Evolutionary conservation across 1,140 invertebrate genomes (phyloP), one percentile per base, ranked within the genome.

Genomic region (Cecropterus lyciades): DNA sequence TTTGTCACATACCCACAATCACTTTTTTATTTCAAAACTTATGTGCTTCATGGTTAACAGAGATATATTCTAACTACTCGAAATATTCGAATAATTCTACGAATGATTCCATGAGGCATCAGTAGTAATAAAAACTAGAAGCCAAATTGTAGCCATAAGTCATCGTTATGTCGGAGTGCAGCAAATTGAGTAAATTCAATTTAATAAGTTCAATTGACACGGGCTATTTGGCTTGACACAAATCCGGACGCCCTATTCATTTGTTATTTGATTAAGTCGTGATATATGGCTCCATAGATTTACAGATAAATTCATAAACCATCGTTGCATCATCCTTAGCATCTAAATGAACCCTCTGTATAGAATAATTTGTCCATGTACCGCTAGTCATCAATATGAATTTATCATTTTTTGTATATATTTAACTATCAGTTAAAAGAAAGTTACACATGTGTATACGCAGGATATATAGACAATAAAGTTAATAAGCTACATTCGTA

Each of bases 201-300:
- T 83, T 79, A 87, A 87, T 87, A 87, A 84, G 84, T 85, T 83
- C 83, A 90, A 87, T 82, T 89, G 88, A 87, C 85, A 85, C 78
- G 79, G 77, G 49, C 80, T 63, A 86, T 78, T 85, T 77, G 65
- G 63, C 70, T 48, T 69, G 72, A 74, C 76, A 80, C 71, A 86
- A 85, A 88, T 87, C 78, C 77, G 68, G 73, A 72, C 71, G 52
- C 70, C 65, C 72, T 65, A 56, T 73, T 77, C 66, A 63, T 82
- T 77, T 75, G 72, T 84, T 70, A 67, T 75, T 80, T 77, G 74
- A 81, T 84, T 70, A 71, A 69, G 51, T 71, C 69, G 17, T 79
- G 74, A 81, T 78, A 74, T 77, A 78, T 80, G 63, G 69, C 49
- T 69, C 43, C 65, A 65, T 45, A 68, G 67, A 72, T 74, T 17